Percentiles rank a stretch among this genome's conserved stretches.
phyloP scores from a whole-genome alignment of 2,113 vertebrate genomes.

The Pseudorectes ferrugineus region DNA sequence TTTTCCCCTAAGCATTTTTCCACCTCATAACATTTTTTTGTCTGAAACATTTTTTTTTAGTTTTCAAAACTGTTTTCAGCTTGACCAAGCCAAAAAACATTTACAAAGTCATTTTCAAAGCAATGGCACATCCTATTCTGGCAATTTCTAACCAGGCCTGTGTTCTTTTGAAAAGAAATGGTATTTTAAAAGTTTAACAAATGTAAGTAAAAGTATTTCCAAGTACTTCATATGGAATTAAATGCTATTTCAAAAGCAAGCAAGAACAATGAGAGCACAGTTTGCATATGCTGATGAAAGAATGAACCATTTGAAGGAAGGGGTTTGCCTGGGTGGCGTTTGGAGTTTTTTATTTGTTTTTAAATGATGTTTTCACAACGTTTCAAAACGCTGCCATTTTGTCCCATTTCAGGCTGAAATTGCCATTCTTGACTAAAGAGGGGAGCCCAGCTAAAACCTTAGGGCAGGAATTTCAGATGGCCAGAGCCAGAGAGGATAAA shows the following conservation, averaged over 20 bases:
- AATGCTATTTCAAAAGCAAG: neutral
- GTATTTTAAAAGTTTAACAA: neutral
- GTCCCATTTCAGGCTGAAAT: neutral
- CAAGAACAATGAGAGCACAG: neutral
- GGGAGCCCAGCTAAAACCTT: neutral
- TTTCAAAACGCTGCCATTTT: neutral
- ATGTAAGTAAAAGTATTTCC: neutral
- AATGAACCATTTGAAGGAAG: neutral
- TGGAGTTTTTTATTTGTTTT: neutral
- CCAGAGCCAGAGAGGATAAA: neutral
- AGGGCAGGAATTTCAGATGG: neutral
- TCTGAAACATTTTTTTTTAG: neutral
- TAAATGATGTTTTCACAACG: neutral
- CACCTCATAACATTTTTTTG: rapidly evolving
- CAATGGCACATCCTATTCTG: neutral
- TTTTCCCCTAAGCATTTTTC: neutral
- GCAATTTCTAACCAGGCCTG: neutral
- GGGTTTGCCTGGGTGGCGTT: neutral
- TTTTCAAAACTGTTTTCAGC: neutral
- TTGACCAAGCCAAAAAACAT: neutral
- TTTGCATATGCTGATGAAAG: neutral
- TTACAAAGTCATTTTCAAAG: neutral
- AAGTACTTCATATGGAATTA: neutral
- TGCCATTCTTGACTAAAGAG: neutral
- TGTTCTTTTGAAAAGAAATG: neutral